A percentile compares a stretch with the other conserved stretches of the same genome.
Conservation (phyloP, 2,888 invertebrate genomes). For the Marasmarcha lunaedactyla region DNA sequence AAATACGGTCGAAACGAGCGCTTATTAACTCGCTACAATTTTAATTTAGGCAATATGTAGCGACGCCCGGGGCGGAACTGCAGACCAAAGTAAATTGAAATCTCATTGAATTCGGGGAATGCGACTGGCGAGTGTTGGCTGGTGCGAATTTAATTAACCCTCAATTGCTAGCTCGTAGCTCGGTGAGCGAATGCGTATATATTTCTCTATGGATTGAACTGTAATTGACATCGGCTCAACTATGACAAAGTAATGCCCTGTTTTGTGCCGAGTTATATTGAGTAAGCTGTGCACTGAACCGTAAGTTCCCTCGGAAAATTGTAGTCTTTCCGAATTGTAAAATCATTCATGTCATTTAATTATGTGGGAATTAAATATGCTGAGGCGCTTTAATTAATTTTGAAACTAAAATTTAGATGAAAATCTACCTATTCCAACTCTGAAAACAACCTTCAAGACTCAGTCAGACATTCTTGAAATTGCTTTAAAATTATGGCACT, state of each 20-base stretch:
- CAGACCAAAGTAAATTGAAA: conserved; percentile 65
- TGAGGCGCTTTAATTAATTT: too few species aligned
- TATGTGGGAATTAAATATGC: too few species aligned
- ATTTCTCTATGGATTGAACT: neutral
- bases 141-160: conserved; percentile 70
- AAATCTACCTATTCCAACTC: conserved; percentile 30
- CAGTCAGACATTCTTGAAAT: conserved; percentile 58
- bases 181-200: conserved; percentile 36
- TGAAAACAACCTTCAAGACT: conserved; percentile 43
- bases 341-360: too few species aligned
- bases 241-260: neutral
- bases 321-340: too few species aligned
- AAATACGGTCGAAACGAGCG: conserved; percentile 5
- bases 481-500: conserved; percentile 59
- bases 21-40: conserved; percentile 20
- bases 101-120: conserved; percentile 68
- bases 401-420: conserved; percentile 31
- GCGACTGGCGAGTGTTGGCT: conserved; percentile 56
- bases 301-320: too few species aligned
- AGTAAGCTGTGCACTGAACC: too few species aligned
- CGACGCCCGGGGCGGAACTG: conserved; percentile 28
- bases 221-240: neutral
- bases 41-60: conserved; percentile 24
- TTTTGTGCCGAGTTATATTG: conserved; percentile 1
- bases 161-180: conserved; percentile 47